phyloP scores from a whole-genome alignment of 1,140 invertebrate genomes.

The Scaptodrosophila lebanonensis region DNA sequence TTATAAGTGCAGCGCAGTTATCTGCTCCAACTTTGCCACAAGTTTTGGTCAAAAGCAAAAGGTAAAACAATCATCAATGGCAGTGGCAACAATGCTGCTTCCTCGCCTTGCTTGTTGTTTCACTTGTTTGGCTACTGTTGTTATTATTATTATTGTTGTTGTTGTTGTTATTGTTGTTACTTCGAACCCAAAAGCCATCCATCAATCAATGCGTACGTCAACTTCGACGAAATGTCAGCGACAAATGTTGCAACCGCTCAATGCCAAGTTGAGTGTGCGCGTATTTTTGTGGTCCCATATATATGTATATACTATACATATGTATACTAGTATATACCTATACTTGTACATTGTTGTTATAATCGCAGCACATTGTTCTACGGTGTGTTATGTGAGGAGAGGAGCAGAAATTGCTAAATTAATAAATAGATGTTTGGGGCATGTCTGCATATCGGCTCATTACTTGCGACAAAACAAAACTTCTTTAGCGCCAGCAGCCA shows the following conservation, averaged over 20 bases:
- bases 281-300: slow-evolving; percentile 22
- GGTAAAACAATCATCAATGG: neutral
- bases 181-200: slow-evolving; percentile 19
- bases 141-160: neutral
- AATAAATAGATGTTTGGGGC: slow-evolving; percentile 26
- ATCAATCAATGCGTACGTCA: slow-evolving; percentile 62
- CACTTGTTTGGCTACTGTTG: slow-evolving; percentile 22
- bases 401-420: slow-evolving; percentile 32
- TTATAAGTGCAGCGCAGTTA: no score
- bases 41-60: slow-evolving; percentile 4
- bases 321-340: no score
- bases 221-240: slow-evolving; percentile 43
- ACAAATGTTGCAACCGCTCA: slow-evolving; percentile 42
- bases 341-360: slow-evolving; percentile 25
- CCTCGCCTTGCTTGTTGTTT: no score
- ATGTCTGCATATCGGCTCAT: slow-evolving; percentile 46
- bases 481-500: slow-evolving; percentile 59
- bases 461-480: slow-evolving; percentile 60
- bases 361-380: no score
- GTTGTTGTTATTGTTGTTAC: neutral
- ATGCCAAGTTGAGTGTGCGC: slow-evolving; percentile 36
- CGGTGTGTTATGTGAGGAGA: no score
- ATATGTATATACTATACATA: no score
- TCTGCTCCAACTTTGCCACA: no score
- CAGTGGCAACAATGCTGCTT: no score